Evolutionary conservation across 1,140 invertebrate species (phyloP).

Genomic region (Drosophila neocordata): DNA sequence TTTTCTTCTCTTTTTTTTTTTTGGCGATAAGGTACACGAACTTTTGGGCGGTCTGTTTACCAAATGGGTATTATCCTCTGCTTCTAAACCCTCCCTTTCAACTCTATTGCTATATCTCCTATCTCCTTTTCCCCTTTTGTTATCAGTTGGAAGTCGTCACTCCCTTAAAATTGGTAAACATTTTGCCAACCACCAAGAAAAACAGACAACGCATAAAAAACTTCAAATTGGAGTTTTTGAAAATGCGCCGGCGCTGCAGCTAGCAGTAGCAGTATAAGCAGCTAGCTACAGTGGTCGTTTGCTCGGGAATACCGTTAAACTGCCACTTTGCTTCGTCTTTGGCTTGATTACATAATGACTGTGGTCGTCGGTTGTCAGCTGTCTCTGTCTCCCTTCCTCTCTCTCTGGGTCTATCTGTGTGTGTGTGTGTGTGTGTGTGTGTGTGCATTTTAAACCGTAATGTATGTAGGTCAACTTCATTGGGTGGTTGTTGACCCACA

Average conservation of each 20-base stretch:
- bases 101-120: not conserved
- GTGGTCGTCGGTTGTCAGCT: conserved; percentile 12
- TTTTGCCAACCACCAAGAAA: conserved; percentile 29
- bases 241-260: conserved; percentile 67
- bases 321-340: conserved; percentile 30
- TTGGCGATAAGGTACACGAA: conserved; percentile 7
- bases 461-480: conserved; percentile 72
- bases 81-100: not conserved
- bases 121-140: not conserved
- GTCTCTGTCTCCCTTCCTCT: not conserved
- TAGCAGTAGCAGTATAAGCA: no score
- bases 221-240: conserved; percentile 68
- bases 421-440: conserved; percentile 39
- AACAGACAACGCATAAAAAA: conserved; percentile 4
- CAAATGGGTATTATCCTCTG: not conserved
- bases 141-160: not conserved
- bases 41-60: not conserved
- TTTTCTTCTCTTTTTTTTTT: conserved; percentile 10
- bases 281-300: no score
- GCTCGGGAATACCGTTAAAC: conserved; percentile 68
- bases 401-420: not conserved
- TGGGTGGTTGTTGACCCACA: conserved; percentile 79
- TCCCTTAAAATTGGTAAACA: conserved; percentile 3
- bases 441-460: conserved; percentile 68
- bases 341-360: conserved; percentile 69